These are phyloP conservation scores for Prunella strophiata DNA, from an alignment of 2,797 vertebrate genomes.

Conservation along the genomic window DNA sequence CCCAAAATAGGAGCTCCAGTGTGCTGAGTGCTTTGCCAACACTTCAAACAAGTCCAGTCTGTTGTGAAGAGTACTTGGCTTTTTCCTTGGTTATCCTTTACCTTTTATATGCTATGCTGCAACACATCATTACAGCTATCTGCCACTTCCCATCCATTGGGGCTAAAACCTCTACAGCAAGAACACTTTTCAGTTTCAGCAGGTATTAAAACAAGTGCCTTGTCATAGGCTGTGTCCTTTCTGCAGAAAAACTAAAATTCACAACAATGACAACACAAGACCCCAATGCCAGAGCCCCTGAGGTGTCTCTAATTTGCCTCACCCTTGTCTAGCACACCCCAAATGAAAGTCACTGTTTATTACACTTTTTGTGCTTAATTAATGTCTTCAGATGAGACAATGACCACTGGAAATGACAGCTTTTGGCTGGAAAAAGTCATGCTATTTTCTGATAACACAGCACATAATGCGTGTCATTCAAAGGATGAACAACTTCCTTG, in stretches of 20 bases:
- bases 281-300: neutral
- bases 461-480: neutral
- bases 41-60: neutral
- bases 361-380: neutral
- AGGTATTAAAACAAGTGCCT: neutral
- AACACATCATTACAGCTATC: neutral
- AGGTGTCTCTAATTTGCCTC: neutral
- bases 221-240: neutral
- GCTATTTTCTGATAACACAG: constrained; percentile 14
- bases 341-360: constrained; percentile 4
- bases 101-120: neutral
- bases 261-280: neutral
- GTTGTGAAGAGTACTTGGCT: neutral
- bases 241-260: constrained; percentile 14
- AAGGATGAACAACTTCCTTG: constrained; percentile 31
- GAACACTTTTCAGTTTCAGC: neutral
- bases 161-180: neutral
- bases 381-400: neutral
- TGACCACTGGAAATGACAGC: neutral
- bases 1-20: neutral
- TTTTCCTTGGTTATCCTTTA: neutral
- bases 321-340: neutral
- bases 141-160: neutral
- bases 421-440: neutral
- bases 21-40: neutral